These are phyloP conservation scores for Calephelis perditalis DNA, from an alignment of 2,888 invertebrate genomes.

Conservation along the genomic window DNA sequence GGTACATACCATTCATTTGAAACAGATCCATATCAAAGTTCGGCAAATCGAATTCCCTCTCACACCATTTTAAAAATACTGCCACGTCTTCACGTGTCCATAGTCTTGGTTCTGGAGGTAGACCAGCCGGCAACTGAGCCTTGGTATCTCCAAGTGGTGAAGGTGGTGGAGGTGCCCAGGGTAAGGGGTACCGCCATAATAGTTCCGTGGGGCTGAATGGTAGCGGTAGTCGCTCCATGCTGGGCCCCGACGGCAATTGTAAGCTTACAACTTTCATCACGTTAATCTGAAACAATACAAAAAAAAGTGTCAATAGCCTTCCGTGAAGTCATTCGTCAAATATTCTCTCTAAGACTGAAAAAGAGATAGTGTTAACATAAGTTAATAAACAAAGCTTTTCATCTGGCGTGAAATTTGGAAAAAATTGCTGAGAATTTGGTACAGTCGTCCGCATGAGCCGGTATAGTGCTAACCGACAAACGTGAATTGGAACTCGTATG, in stretches of 20 bases:
- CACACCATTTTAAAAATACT: conserved; percentile 93
- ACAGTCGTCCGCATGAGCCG: too few species aligned
- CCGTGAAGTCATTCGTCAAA: too few species aligned
- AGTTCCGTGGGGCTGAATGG: conserved; percentile 90
- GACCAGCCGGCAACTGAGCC: conserved; percentile 88
- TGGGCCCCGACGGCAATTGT: conserved; percentile 84
- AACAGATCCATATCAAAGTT: conserved; percentile 95
- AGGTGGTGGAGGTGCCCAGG: conserved; percentile 82
- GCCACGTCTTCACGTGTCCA: conserved; percentile 95
- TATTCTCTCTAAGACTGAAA: too few species aligned
- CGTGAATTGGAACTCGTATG: too few species aligned
- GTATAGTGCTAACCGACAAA: too few species aligned
- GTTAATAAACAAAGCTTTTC: too few species aligned
- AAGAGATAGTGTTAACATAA: too few species aligned
- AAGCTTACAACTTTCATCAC: conserved; percentile 83
- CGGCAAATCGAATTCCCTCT: conserved; percentile 94
- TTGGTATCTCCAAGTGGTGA: conserved; percentile 90
- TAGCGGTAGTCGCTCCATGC: conserved; percentile 87
- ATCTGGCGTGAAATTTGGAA: too few species aligned
- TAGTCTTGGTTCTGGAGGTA: conserved; percentile 92
- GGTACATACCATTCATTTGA: conserved; percentile 95
- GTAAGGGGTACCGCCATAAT: conserved; percentile 91
- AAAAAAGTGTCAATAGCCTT: neutral
- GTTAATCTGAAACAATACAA: conserved; percentile 52
- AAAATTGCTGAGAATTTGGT: too few species aligned